These are phyloP conservation scores for Phrynocephalus guinanensis DNA, from an alignment of 2,797 vertebrate species.

Conservation along the genomic window DNA sequence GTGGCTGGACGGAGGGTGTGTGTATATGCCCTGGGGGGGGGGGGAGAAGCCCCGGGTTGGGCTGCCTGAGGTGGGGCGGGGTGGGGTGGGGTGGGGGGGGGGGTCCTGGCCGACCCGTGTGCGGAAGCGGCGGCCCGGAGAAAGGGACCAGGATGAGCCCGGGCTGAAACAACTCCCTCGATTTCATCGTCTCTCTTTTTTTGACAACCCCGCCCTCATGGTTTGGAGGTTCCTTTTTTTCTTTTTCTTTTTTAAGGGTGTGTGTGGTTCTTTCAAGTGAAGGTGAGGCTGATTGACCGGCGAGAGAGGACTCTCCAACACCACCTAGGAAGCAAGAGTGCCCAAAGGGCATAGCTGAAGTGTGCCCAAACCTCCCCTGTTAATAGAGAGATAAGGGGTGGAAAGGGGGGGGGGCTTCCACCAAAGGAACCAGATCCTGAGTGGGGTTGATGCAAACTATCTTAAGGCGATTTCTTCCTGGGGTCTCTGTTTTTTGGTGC, in stretches of 20 bases:
- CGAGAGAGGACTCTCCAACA: not conserved
- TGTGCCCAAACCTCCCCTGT: not conserved
- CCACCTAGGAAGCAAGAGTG: not conserved
- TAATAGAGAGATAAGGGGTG: not conserved
- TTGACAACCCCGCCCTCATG: not conserved
- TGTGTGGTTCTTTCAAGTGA: not conserved
- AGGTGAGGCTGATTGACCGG: not conserved
- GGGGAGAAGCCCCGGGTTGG: no score
- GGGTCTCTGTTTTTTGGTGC: not conserved
- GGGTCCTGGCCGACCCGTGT: no score
- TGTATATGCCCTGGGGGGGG: not conserved
- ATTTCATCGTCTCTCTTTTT: no score
- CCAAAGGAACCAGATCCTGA: not conserved
- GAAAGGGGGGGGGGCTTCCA: not conserved
- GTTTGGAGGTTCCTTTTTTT: not conserved
- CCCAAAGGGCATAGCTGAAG: not conserved
- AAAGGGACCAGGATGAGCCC: no score
- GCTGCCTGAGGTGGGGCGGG: not conserved
- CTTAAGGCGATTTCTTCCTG: no score
- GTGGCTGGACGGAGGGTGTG: not conserved
- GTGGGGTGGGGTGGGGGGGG: not conserved
- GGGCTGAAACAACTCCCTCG: no score
- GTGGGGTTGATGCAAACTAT: not conserved
- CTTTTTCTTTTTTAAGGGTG: no score
- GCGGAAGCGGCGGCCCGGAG: not conserved